These are phyloP conservation scores for Geothlypis trichas DNA, from an alignment of 2,113 vertebrate species.

Conservation along the genomic window DNA sequence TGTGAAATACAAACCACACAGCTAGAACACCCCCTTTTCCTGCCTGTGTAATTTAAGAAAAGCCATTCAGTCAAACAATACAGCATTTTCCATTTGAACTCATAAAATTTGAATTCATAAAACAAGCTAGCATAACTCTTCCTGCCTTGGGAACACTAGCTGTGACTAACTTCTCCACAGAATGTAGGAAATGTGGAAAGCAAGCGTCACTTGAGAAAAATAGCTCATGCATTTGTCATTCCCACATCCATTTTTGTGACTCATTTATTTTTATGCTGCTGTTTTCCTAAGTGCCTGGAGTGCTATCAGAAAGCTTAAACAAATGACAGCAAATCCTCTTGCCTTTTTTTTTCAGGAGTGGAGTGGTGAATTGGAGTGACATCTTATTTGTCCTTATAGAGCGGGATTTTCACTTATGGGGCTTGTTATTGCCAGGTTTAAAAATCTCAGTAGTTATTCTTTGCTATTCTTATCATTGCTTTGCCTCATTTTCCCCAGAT, in stretches of 20 bases:
- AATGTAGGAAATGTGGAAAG: background rate
- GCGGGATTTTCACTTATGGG: background rate
- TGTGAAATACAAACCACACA: background rate
- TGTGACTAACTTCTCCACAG: constrained; percentile 20
- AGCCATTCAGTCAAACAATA: background rate
- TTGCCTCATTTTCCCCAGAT: background rate
- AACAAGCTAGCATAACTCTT: background rate
- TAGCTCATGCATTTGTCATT: constrained; percentile 20
- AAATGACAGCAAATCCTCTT: background rate
- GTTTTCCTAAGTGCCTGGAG: background rate
- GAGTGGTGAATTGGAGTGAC: background rate
- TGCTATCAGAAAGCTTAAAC: background rate
- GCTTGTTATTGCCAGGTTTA: background rate
- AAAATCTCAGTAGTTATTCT: background rate
- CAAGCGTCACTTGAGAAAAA: background rate
- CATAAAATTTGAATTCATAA: background rate
- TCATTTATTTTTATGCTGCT: constrained; percentile 16
- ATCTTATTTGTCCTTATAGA: background rate
- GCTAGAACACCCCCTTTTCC: constrained; percentile 22
- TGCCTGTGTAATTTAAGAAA: background rate
- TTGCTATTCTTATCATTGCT: background rate
- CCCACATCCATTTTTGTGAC: constrained; percentile 15
- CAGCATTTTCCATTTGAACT: background rate
- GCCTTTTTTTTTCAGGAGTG: background rate
- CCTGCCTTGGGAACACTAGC: background rate